Evolutionary conservation across 1,140 invertebrate species (phyloP).

Genomic region (Mizuhopecten yessoensis): DNA sequence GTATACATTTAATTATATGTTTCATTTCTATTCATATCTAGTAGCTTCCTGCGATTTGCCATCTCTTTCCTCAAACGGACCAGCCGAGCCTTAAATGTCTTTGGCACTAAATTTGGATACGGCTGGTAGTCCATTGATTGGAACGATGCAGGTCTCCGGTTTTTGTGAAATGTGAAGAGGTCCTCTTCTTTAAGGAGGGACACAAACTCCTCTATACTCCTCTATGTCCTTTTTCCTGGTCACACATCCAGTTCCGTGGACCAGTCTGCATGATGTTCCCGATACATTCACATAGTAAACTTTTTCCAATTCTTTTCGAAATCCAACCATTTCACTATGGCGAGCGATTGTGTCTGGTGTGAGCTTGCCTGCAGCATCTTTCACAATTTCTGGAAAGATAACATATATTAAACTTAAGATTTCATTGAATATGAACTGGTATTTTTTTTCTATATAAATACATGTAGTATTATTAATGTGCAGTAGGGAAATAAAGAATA

Average conservation of each 20-base stretch:
- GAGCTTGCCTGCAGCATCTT: neutral
- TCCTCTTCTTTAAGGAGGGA: neutral
- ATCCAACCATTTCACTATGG: neutral
- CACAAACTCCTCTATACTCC: slow-evolving; percentile 8
- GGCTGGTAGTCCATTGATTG: neutral
- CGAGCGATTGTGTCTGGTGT: neutral
- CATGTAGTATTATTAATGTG: no score
- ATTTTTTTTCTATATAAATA: no score
- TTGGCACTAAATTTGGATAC: neutral
- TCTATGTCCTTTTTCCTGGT: slow-evolving; percentile 37
- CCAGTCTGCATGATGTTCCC: neutral
- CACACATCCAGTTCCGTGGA: neutral
- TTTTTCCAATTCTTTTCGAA: neutral
- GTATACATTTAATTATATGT: no score
- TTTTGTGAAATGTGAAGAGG: neutral
- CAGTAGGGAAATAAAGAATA: no score
- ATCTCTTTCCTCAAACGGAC: slow-evolving; percentile 17
- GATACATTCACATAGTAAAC: neutral
- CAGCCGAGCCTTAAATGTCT: neutral
- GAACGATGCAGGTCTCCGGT: neutral
- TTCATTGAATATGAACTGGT: no score
- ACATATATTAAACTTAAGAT: neutral
- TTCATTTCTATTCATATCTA: neutral
- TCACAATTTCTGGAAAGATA: neutral
- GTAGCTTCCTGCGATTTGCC: neutral